Percentiles rank a stretch among this genome's conserved stretches.
Evolutionary conservation across 1,140 invertebrate genomes (phyloP).

Genomic region (Magallana gigas): DNA sequence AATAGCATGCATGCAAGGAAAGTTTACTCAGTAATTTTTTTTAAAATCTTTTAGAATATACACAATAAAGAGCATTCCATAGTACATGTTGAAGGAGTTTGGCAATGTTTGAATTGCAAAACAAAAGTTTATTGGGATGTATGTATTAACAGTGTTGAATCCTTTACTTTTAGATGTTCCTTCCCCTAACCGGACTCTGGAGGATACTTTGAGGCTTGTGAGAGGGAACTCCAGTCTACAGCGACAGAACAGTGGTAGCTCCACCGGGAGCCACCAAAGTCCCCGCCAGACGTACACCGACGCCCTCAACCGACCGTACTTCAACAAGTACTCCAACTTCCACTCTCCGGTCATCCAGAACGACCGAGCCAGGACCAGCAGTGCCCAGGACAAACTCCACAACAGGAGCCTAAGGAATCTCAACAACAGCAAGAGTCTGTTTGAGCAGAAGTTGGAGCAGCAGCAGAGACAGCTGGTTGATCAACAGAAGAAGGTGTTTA

Average conservation of each 20-base stretch:
- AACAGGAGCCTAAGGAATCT: conserved; percentile 69
- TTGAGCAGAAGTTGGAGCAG: conserved; percentile 75
- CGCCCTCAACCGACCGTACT: conserved; percentile 58
- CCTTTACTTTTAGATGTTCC: neutral
- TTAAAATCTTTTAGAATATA: no score
- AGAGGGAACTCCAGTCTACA: conserved; percentile 52
- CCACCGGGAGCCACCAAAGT: conserved; percentile 28
- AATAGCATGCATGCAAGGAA: no score
- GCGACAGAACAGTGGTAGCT: conserved; percentile 38
- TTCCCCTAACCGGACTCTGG: conserved; percentile 50
- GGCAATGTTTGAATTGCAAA: no score
- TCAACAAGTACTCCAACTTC: conserved; percentile 52
- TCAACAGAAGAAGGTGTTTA: conserved; percentile 69
- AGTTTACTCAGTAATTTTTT: no score
- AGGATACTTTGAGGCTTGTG: conserved; percentile 63
- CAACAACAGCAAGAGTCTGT: conserved; percentile 68
- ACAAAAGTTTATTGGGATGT: no score
- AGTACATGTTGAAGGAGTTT: no score
- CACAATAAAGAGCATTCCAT: no score
- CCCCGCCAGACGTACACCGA: conserved; percentile 48
- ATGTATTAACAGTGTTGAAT: no score
- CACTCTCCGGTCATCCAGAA: conserved; percentile 37
- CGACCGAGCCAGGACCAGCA: conserved; percentile 46
- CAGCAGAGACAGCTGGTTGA: conserved; percentile 69
- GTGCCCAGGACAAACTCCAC: conserved; percentile 60